Evolutionary conservation across 2,113 vertebrate genomes (phyloP), one percentile per base, ranked within the genome.

Genomic region (Ochotona princeps): DNA sequence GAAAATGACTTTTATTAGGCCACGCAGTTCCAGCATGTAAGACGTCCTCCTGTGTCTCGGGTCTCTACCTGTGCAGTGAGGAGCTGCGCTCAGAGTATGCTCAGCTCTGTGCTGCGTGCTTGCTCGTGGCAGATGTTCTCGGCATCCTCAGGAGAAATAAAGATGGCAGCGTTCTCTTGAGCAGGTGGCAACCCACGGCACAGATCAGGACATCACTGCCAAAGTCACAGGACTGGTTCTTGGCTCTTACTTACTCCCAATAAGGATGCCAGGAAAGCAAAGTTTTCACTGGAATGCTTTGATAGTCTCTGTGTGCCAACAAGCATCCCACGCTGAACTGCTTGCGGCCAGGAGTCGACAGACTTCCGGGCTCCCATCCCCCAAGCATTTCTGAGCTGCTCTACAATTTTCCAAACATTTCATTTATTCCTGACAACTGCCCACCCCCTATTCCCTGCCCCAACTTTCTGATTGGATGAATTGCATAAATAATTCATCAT

Each of bases 251-350:
- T 67, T 57, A 14, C 49, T 57, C 54, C 69, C 6, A 92, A 63
- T 23, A 23, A 30, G 5, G 57, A 26, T 25, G 1, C n/a, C 38
- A 32, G 35, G 61, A 38, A 61, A 1, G 4, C 9, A 25, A 54
- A 65, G 26, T 38, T n/a, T 44, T 47, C 51, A 57, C 35, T 0
- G 28, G 17, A 49, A 30, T 28, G 18, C n/a, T 30, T 15, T 17
- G 5, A 30, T 2, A 5, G 2, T 38, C 2, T 21, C 6, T 47
- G 13, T 14, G 13, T 8, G 5, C 2, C 65, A 44, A 54, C 2
- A 76, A 49, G 10, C 23, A 7, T 63, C 23, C 32, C 11, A 1
- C 9, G 51, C 26, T 75, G 30, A 4, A 66, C 18, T 25, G 5
- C 18, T 12, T 13, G 10, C 9, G 88, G 14, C 20, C 73, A 82